phyloP scores from a whole-genome alignment of 2,797 vertebrate species.

The Heliangelus exortis region DNA sequence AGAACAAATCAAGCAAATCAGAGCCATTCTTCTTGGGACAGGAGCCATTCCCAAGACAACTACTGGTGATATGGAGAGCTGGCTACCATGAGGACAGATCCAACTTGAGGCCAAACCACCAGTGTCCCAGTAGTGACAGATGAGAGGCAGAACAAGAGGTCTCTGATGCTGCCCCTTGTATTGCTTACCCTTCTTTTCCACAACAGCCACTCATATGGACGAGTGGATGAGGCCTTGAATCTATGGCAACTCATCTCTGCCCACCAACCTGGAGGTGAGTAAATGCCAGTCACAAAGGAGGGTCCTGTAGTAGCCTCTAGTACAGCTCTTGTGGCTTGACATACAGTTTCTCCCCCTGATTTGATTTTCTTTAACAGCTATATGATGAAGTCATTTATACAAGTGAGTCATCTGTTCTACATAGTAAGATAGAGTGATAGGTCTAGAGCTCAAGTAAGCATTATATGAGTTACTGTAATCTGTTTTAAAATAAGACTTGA shows the following conservation, averaged over 20 bases:
- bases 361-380: slow-evolving; percentile 1
- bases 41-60: neutral
- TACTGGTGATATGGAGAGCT: neutral
- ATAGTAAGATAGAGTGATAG: slow-evolving; percentile 6
- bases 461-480: slow-evolving; percentile 2
- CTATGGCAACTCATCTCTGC: neutral
- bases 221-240: neutral
- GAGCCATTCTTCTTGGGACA: neutral
- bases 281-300: neutral
- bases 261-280: neutral
- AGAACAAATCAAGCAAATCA: neutral
- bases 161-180: rapidly evolving
- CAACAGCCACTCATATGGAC: neutral
- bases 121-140: neutral
- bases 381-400: slow-evolving; percentile 25
- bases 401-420: slow-evolving; percentile 15
- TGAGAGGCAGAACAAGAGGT: neutral
- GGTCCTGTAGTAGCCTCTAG: neutral
- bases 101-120: neutral
- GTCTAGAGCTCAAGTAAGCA: neutral
- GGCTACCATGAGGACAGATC: neutral
- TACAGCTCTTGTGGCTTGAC: neutral
- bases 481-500: neutral
- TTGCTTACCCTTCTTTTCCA: neutral
- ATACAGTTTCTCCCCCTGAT: neutral